These are phyloP conservation scores for Neosilurus hyrtlii DNA, from an alignment of 2,797 vertebrate species.

Conservation along the genomic window DNA sequence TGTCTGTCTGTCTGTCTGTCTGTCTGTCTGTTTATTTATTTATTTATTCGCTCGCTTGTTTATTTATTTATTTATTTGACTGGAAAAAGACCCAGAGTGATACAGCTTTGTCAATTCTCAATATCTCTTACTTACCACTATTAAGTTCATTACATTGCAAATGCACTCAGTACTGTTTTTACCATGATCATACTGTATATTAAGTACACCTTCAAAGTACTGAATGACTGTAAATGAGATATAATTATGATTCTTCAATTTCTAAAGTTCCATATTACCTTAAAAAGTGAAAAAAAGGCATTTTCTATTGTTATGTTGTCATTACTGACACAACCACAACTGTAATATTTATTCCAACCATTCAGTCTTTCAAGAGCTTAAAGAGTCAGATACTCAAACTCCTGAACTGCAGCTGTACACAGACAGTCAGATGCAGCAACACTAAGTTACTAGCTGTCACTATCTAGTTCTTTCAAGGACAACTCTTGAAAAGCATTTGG, in stretches of 20 bases:
- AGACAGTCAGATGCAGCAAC: conserved; percentile 16
- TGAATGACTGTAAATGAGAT: neutral
- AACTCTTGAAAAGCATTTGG: neutral
- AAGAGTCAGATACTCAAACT: neutral
- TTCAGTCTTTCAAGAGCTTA: neutral
- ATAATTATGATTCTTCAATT: neutral
- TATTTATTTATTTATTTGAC: neutral
- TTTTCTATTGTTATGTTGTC: too few species aligned
- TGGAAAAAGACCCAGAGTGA: neutral
- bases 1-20: too few species aligned
- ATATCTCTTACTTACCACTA: neutral
- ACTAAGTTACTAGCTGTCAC: neutral
- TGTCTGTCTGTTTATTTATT: too few species aligned
- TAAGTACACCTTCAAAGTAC: neutral
- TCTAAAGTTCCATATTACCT: neutral
- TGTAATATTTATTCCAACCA: neutral
- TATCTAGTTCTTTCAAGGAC: neutral
- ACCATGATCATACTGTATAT: neutral
- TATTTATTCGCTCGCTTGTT: too few species aligned
- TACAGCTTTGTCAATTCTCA: neutral
- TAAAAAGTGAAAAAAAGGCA: neutral
- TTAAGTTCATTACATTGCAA: neutral
- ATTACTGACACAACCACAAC: neutral
- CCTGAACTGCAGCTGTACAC: conserved; percentile 8
- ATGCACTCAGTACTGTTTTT: neutral